Base-by-base conservation (phyloP, 1,140 invertebrate species). In the Leguminivora glycinivorella region DNA sequence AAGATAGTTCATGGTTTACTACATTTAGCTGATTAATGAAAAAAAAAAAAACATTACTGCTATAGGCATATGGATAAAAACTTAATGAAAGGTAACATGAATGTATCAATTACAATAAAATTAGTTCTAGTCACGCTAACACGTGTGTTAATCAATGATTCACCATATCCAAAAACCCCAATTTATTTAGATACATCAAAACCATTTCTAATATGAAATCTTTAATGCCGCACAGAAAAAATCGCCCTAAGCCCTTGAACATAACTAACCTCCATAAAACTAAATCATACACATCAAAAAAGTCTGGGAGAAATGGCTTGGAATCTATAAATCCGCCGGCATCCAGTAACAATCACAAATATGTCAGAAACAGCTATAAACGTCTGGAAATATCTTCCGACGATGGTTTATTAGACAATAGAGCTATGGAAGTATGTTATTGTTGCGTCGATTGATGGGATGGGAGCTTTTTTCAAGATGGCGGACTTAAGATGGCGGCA, bases 391-490 rank as follows among this genome's bases (percentile, higher is more conserved):
- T 80, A 81, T 83, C 77, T 77, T 73, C 72, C 68, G 73, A 72
- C 77, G 84, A 84, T 87, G 83, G 79, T 87, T 83, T 85, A 87
- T 87, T 82, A 83, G 77, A 85, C 84, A 85, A 87, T 85, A 81
- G 80, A 70, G 72, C 69, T 29, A 24, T 34, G 73, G 75, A 78
- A 79, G 82, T 83, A 82, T 76, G 78, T 78, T 84, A 74, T 77
- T 77, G 78, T 77, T 75, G 71, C 43, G 70, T 22, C 76, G 77
- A 81, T 79, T 83, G 82, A 85, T 77, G 79, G 76, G 72, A 78
- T 72, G 74, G 74, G 74, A 81, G 26, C 31, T 29, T 73, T 78
- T 75, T 38, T 72, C n/a, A 43, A 43, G 40, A 43, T 78, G 80
- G 81, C 80, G 74, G 76, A 81, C 77, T 17, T 7, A 38, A 38